Evolutionary conservation across 2,797 vertebrate species (phyloP), one percentile per base, ranked within the genome.

Genomic region (Sebastes itinus): DNA sequence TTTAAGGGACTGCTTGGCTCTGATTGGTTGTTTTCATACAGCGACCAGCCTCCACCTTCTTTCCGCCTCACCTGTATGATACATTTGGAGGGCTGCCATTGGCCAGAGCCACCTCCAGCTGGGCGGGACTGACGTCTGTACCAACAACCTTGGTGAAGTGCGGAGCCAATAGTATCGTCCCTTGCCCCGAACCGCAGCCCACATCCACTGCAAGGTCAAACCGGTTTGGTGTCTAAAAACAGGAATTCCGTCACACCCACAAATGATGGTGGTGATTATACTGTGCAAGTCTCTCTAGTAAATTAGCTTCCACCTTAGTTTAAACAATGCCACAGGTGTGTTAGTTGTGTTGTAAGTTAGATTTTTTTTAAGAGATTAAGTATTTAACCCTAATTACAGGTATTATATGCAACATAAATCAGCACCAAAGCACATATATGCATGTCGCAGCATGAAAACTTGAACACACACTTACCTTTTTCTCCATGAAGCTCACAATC

Each of bases 121-220:
- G 96, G 0, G 95, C 94, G 3, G 92, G 72, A 1, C 96, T 97
- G 70, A 97, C 59, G 52, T 97, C 96, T 0, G 78, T 95, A 13
- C 96, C 96, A 7, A 95, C 80, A 65, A 97, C 95, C 59, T 93
- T 89, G 80, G 80, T 55, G 77, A 96, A 97, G 78, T 92, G 86
- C 5, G 94, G 89, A 0, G 94, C 94, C 27, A 97, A 78, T 2
- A 92, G 88, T 3, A 23, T 56, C 0, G 95, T 97, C 25, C 94
- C 94, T 74, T 96, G 96, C 2, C 97, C 96, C 0, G 95, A 93
- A 6, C 96, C 96, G 1, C 97, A 97, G 65, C 96, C 96, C 0
- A 97, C 95, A 1, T 97, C 97, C 77, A 95, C 92, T 0, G 93
- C 96, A 30, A 97, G 87, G 4, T 86, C 80, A 1, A 86, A 86